These are phyloP conservation scores for Sciurus vulgaris DNA, from an alignment of 2,797 vertebrate genomes.

Conservation along the genomic window DNA sequence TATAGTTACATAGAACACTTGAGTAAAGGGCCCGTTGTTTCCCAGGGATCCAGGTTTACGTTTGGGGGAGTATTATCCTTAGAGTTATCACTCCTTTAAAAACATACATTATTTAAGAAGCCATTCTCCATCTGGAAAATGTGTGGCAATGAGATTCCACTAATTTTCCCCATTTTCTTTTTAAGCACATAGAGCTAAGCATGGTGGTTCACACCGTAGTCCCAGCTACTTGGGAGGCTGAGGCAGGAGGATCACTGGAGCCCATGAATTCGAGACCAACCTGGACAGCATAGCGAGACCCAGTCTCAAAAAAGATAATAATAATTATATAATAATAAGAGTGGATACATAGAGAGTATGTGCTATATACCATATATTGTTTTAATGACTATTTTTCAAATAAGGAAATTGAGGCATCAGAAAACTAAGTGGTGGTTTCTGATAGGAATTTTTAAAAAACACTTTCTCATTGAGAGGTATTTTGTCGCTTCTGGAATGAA, in stretches of 20 bases:
- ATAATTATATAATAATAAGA: neutral
- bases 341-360: neutral
- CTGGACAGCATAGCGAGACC: neutral
- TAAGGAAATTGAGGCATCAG: neutral
- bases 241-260: neutral
- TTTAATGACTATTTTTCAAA: too few relatives aligned
- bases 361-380: neutral
- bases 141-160: neutral
- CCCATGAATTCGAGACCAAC: neutral
- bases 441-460: neutral
- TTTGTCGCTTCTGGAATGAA: neutral
- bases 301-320: neutral
- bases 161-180: neutral
- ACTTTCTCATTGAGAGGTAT: neutral
- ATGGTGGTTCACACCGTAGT: neutral
- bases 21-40: neutral
- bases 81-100: neutral
- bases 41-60: neutral
- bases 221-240: neutral
- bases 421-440: neutral
- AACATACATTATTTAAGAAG: neutral
- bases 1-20: neutral
- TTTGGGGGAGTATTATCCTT: neutral
- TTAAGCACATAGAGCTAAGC: neutral
- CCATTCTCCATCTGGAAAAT: neutral